Evolutionary conservation across 1,140 invertebrate genomes (phyloP), one percentile per base, ranked within the genome.

Genomic region (Batillaria attramentaria): DNA sequence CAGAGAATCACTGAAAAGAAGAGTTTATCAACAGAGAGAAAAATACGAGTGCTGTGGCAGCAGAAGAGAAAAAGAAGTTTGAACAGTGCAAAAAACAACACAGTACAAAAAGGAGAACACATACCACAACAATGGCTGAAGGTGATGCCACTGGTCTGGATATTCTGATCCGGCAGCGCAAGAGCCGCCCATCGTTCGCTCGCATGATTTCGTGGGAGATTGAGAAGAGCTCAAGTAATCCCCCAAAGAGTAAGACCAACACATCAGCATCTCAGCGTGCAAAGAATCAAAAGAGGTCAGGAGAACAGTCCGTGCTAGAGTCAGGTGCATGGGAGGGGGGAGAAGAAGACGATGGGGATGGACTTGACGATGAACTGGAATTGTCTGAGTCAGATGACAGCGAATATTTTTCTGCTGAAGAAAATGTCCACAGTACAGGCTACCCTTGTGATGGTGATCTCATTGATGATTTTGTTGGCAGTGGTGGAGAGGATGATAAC

Each of bases 341-440:
- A 69, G 24, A 31, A 16, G 35, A 69, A 37, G 6, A 24, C 39
- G 5, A 31, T 60, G 57, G 24, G 8, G 24, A 60, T 46, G 18
- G 42, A 46, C 20, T 31, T 3, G 42, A n/a, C n/a, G n/a, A n/a
- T n/a, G 66, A 69, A 6, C 33, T 24, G 4, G 68, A 70, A 37
- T 13, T 13, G 28, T 70, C 68, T 6, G 68, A 46, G 10, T 69
- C 66, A 41, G 8, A 8, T 5, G 68, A 70, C n/a, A 46, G 10
- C 24, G 68, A 46, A 46, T 70, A 70, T 46, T 70, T 70, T 70
- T 70, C 68, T 42, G 68, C 68, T 28, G 68, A 46, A 46, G 68
- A 70, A 46, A 70, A 46, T 46, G 20, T 70, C 16, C 68, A n/a
- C n/a, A n/a, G n/a, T n/a, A n/a, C n/a, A n/a, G n/a, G n/a, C n/a